Base-by-base conservation (phyloP, 1,140 invertebrate genomes). In the Palaemon carinicauda region DNA sequence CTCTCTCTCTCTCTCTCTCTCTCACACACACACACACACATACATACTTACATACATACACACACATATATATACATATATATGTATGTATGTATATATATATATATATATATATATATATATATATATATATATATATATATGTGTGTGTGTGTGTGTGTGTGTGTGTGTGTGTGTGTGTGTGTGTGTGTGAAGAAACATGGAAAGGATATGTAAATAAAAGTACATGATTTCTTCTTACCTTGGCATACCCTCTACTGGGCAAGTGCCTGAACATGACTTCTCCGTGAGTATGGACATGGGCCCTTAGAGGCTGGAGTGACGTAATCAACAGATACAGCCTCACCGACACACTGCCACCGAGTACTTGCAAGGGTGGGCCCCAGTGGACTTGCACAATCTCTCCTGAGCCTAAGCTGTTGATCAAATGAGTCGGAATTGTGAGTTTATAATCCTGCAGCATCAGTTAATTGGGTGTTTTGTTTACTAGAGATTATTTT, bases 351-450 rank as follows among this genome's bases (percentile, higher is more conserved):
- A 85, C 83, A 1, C n/a, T 69, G 1, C 27, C 74, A n/a, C 83
- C 83, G 19, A 85, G 41, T 21, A 85, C 83, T 33, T 85, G 56
- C 27, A 85, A 50, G 4, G 83, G 83, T 1, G 83, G 83, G 24
- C 75, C 83, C 83, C 83, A 85, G 75, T 85, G 83, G 1, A 31
- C 74, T 27, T 85, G 83, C 21, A 78, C 83, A n/a, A 85, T n/a
- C 54, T 85, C 75, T 0, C 83, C 83, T 0, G 50, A 31, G 12
- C 74, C 74, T 15, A 85, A 27, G 27, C 83, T 85, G 83, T 12
- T 17, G 7, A 24, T 24, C 10, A 31, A 65, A 21, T 21, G 21
- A 53, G 41, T 14, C 50, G 10, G 31, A 17, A 14, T 12, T 3
- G 17, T 21, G 15, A 2, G 3, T 21, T n/a, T 3, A 9, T 41